These are phyloP conservation scores for Linnaemya tessellans DNA, from an alignment of 2,888 invertebrate genomes.

Conservation along the genomic window DNA sequence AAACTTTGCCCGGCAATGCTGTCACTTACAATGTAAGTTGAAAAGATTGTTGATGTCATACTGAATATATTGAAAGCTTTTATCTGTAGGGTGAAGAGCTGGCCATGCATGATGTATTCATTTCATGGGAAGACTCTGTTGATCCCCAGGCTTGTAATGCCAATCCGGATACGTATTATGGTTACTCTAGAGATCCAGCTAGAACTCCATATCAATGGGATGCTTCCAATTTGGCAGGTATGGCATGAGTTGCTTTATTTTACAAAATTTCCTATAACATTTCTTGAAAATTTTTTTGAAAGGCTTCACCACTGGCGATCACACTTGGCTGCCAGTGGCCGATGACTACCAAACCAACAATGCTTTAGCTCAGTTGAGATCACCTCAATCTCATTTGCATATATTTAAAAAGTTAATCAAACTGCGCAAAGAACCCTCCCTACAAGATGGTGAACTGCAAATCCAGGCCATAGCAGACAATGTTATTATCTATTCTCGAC, in stretches of 20 bases:
- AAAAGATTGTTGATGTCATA: neutral
- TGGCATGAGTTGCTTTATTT: constrained; percentile 19
- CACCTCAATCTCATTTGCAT: constrained; percentile 86
- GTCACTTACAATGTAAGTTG: constrained; percentile 90
- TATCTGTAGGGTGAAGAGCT: constrained; percentile 87
- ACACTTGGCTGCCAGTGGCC: constrained; percentile 89
- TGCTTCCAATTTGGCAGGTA: constrained; percentile 82
- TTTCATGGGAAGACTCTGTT: constrained; percentile 84
- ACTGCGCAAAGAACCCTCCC: constrained; percentile 84
- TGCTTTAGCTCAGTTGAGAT: constrained; percentile 84
- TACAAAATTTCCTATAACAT: neutral
- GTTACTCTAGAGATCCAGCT: constrained; percentile 84
- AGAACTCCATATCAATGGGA: constrained; percentile 88
- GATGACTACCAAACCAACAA: constrained; percentile 86
- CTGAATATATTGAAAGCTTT: neutral
- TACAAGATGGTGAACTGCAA: constrained; percentile 77
- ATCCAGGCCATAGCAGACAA: constrained; percentile 78
- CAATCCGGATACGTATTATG: constrained; percentile 82
- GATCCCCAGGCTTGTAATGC: constrained; percentile 85
- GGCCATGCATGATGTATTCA: constrained; percentile 85
- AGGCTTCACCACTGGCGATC: constrained; percentile 80
- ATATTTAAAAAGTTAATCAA: constrained; percentile 86
- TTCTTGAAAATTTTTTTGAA: neutral
- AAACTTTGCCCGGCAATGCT: constrained; percentile 92
- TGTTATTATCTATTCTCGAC: constrained; percentile 80